Percentiles rank a stretch among this genome's conserved stretches.
These are phyloP conservation scores for Parasteatoda tepidariorum DNA, from an alignment of 1,140 invertebrate species.

Conservation along the genomic window DNA sequence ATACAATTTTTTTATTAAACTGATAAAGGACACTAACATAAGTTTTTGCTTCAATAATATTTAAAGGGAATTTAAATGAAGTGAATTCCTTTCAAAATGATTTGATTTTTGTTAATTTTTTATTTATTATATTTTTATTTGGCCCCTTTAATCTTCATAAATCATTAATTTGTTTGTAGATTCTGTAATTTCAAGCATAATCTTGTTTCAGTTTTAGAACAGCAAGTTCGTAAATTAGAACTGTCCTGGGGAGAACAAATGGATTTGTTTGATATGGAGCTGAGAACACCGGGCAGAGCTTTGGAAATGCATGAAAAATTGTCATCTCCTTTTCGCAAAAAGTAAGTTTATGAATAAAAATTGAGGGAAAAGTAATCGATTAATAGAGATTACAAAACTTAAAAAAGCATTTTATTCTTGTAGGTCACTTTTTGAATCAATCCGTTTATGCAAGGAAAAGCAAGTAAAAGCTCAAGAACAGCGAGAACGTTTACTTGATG, in stretches of 20 bases:
- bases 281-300: conserved; percentile 86
- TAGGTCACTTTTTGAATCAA: conserved; percentile 75
- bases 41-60: no score
- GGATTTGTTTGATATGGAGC: conserved; percentile 75
- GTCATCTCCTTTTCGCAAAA: conserved; percentile 87
- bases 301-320: conserved; percentile 92
- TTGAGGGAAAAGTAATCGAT: no score
- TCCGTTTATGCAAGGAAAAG: conserved; percentile 78
- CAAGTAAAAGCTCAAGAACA: conserved; percentile 80
- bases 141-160: no score
- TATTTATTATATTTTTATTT: no score
- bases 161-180: no score
- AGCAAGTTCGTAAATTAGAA: conserved; percentile 66
- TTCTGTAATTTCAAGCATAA: no score
- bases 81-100: no score
- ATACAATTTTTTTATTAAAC: no score
- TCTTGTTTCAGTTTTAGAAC: conserved; percentile 22
- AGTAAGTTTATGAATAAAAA: conserved; percentile 72
- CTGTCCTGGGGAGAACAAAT: conserved; percentile 84
- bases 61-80: no score
- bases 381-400: neutral
- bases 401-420: neutral
- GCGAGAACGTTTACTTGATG: conserved; percentile 81
- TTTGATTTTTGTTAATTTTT: no score
- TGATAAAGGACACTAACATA: no score